Conservation (phyloP, 2,797 vertebrate genomes). For the Pseudopleuronectes americanus region DNA sequence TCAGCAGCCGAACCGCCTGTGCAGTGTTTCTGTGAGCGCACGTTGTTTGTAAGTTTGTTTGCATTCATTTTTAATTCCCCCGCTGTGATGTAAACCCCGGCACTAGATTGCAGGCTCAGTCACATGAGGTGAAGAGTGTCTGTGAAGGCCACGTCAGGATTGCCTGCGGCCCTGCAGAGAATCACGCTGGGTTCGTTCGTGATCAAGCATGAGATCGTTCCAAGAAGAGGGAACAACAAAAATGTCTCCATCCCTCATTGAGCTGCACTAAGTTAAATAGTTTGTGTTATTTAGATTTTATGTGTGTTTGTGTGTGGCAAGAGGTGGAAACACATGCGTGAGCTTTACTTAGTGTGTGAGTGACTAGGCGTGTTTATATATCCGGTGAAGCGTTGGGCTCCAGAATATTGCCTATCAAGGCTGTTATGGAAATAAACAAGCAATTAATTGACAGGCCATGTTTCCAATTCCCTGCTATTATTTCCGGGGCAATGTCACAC, state of each 20-base stretch:
- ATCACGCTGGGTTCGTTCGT: conserved; percentile 6
- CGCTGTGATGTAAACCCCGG: conserved; percentile 18
- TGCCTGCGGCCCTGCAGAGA: conserved; percentile 8
- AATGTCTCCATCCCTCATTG: conserved; percentile 35
- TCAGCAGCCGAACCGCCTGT: conserved; percentile 8
- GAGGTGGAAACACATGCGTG: conserved; percentile 1
- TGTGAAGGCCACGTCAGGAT: conserved; percentile 19
- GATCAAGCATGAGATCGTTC: conserved; percentile 31
- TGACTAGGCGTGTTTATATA: conserved; percentile 47
- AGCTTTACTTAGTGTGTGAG: conserved; percentile 24
- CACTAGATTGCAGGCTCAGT: conserved; percentile 26
- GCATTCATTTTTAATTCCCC: conserved; percentile 43
- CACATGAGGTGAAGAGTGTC: conserved; percentile 32
- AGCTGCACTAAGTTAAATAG: conserved; percentile 32
- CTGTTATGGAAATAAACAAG: conserved; percentile 80
- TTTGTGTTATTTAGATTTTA: conserved; percentile 16
- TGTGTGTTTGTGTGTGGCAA: conserved; percentile 10
- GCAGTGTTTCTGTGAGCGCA: conserved; percentile 3
- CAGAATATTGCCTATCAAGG: conserved; percentile 67
- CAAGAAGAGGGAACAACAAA: conserved; percentile 22
- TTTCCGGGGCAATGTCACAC: conserved; percentile 53
- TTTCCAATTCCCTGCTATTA: conserved; percentile 72
- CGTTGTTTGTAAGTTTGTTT: conserved; percentile 25
- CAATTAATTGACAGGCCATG: conserved; percentile 77
- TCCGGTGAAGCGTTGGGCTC: conserved; percentile 53